Evolutionary conservation across 2,113 vertebrate species (phyloP).

Genomic region (Spea bombifrons): DNA sequence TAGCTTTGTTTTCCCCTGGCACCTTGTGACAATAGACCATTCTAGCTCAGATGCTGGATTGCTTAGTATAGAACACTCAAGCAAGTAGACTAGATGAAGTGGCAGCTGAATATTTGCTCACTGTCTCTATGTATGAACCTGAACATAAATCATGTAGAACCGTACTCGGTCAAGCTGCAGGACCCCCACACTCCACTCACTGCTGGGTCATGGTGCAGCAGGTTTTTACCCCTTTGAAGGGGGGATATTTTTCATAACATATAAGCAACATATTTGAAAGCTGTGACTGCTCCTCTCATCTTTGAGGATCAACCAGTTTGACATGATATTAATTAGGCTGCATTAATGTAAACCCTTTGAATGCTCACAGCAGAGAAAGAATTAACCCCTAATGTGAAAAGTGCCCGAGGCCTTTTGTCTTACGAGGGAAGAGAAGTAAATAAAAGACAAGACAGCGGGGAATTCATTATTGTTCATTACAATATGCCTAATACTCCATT

Average conservation of each 20-base stretch:
- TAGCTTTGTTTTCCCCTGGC: no score
- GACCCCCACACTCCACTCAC: constrained; percentile 3
- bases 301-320: constrained; percentile 80
- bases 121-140: background rate
- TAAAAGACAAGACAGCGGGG: constrained; percentile 35
- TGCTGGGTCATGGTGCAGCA: constrained; percentile 2
- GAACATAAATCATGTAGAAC: background rate
- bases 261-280: constrained; percentile 23
- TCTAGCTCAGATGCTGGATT: background rate
- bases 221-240: constrained; percentile 14
- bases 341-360: constrained; percentile 82
- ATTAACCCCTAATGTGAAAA: constrained; percentile 44
- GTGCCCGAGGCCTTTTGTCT: constrained; percentile 34
- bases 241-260: constrained; percentile 20
- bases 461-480: constrained; percentile 44
- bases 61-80: no score
- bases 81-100: background rate
- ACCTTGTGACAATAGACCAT: background rate
- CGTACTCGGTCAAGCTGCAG: constrained; percentile 6
- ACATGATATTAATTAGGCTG: constrained; percentile 84
- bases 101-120: background rate
- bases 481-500: constrained; percentile 29
- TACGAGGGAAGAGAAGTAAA: constrained; percentile 29
- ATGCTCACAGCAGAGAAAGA: constrained; percentile 61
- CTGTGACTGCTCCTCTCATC: constrained; percentile 61